These are phyloP conservation scores for Macrochelys suwanniensis DNA, from an alignment of 2,797 vertebrate genomes.

Conservation along the genomic window DNA sequence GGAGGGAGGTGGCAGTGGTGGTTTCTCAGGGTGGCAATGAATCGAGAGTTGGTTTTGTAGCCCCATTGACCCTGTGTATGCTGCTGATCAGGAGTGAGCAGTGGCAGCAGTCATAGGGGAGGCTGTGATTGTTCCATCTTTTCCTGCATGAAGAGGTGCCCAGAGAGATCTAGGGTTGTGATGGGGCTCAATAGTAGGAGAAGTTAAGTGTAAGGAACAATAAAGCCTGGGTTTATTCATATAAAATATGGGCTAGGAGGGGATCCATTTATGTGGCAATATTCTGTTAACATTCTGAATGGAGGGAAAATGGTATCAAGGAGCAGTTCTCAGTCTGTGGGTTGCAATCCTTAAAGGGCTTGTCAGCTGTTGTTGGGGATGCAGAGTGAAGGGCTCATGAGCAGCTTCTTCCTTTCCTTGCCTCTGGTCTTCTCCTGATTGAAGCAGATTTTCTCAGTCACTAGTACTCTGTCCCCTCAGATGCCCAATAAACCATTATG, in stretches of 20 bases:
- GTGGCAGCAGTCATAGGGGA: background rate
- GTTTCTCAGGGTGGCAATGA: background rate
- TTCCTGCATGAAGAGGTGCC: fast-evolving
- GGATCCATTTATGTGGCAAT: background rate
- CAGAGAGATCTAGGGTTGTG: fast-evolving
- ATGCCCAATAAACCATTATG: background rate
- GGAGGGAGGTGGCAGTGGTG: background rate
- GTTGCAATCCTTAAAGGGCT: fast-evolving
- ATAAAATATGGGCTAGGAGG: background rate
- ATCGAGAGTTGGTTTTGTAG: background rate
- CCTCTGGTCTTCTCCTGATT: background rate
- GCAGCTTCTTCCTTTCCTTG: background rate
- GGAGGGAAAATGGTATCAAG: background rate
- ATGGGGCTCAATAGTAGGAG: background rate
- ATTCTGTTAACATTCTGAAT: background rate
- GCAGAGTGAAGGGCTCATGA: fast-evolving
- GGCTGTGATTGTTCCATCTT: background rate
- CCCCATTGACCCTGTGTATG: background rate
- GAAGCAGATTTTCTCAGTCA: background rate
- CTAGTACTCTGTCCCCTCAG: background rate
- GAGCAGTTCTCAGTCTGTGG: background rate
- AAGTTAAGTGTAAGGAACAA: background rate
- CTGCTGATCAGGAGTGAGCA: background rate
- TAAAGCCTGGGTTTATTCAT: background rate
- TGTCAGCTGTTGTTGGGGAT: background rate